These are phyloP conservation scores for Pipa parva DNA, from an alignment of 2,113 vertebrate species.

Conservation along the genomic window DNA sequence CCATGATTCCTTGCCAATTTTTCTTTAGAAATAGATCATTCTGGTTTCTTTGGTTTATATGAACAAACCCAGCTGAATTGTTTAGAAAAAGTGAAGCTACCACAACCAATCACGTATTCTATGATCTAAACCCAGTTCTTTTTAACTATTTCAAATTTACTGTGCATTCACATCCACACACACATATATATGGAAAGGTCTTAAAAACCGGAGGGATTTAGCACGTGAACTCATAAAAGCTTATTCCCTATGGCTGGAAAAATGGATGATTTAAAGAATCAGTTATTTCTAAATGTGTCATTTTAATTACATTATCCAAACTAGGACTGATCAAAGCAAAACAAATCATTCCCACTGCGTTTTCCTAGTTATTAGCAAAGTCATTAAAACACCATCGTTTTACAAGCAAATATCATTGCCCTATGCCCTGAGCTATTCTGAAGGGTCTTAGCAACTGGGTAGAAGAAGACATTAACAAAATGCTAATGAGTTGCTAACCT, in stretches of 20 bases:
- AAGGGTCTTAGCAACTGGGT: neutral
- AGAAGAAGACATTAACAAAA: neutral
- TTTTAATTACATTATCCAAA: neutral
- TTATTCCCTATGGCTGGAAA: neutral
- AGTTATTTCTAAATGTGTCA: neutral
- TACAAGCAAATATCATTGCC: neutral
- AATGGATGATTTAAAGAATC: neutral
- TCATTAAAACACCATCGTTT: neutral
- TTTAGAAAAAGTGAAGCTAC: too few species aligned
- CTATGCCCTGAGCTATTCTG: slow-evolving; percentile 1
- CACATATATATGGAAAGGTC: too few species aligned
- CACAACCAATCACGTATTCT: too few species aligned
- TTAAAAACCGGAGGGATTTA: too few species aligned
- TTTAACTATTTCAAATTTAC: too few species aligned
- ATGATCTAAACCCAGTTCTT: too few species aligned
- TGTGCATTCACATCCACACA: too few species aligned
- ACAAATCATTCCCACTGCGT: neutral
- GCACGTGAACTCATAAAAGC: too few species aligned
- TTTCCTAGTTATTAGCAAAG: neutral
- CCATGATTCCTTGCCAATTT: too few species aligned
- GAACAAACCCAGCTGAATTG: too few species aligned
- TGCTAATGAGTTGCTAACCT: neutral
- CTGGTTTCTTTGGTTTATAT: too few species aligned
- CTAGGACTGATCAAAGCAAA: neutral
- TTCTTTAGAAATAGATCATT: too few species aligned